Base-by-base conservation (phyloP, 1,140 invertebrate genomes). In the Bombus difficillimus region DNA sequence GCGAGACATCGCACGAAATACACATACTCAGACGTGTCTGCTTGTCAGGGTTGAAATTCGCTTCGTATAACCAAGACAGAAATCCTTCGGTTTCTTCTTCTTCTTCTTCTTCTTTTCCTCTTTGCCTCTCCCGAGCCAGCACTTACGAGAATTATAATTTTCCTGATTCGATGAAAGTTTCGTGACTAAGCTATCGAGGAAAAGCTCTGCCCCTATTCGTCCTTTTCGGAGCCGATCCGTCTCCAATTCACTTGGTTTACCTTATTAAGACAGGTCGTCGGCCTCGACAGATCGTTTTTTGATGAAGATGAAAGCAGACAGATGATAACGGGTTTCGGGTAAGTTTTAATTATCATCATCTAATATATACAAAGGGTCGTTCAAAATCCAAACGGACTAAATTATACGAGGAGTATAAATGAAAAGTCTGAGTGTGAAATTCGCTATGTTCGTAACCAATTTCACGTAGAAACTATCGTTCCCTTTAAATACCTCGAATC, bases 81-180 rank as follows among this genome's bases (percentile, higher is more conserved):
- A 43, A 86, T 64, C 15, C 39, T 13, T 72, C 25, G 39, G 28
- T 28, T 12, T 41, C 69, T 13, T 71, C 39, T 2, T 41, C 25
- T 2, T 32, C 41, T 8, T 37, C 57, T 43, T 18, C n/a, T 66
- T 68, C 13, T 43, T 28, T 37, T 13, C 41, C 22, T 59, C 25
- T 18, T 39, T 62, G 34, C 47, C 18, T 75, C 25, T 64, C 62
- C 66, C 37, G 53, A 74, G 82, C 64, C 75, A 85, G 85, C 82
- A 87, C 87, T 91, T 80, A 87, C 75, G 68, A 85, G 87, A 87
- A 90, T 91, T 91, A 91, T 91, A 89, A 90, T 90, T 87, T 91
- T 85, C 90, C 73, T 79, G 89, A 91, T 91, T 91, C 85, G 85
- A 85, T 83, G 85, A 87, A 89, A 89, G 72, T 85, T 86, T 74